Evolutionary conservation across 2,888 invertebrate species (phyloP).

Genomic region (Eristalis tenax): DNA sequence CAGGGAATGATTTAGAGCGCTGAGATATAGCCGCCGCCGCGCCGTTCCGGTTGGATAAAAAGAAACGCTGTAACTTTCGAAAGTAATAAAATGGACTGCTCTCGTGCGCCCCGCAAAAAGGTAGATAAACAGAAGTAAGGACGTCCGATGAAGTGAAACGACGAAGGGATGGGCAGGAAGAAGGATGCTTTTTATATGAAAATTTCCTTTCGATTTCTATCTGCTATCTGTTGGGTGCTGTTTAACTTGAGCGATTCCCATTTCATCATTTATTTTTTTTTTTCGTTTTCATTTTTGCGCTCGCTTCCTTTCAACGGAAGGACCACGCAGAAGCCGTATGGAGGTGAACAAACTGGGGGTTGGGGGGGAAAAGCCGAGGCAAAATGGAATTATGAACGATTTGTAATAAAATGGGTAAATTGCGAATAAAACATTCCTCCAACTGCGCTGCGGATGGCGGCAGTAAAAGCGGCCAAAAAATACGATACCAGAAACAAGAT

Average conservation of each 20-base stretch:
- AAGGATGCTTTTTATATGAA: constrained; percentile 41
- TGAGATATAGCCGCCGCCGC: constrained; percentile 38
- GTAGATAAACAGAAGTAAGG: constrained; percentile 9
- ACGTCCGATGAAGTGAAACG: constrained; percentile 1
- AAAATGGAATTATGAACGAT: constrained; percentile 63
- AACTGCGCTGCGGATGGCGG: constrained; percentile 22
- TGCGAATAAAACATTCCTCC: constrained; percentile 61
- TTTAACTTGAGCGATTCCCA: constrained; percentile 40
- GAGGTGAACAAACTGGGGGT: background rate
- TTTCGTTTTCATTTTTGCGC: background rate
- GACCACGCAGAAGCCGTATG: background rate
- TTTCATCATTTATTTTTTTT: constrained; percentile 10
- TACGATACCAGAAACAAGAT: constrained; percentile 28
- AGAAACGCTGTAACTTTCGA: constrained; percentile 36
- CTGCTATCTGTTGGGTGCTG: constrained; percentile 45
- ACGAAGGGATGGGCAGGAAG: background rate
- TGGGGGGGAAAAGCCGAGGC: constrained; percentile 7
- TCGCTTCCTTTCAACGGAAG: constrained; percentile 2
- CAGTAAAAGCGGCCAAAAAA: constrained; percentile 38
- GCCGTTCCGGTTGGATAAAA: constrained; percentile 29
- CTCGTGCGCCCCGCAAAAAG: constrained; percentile 36
- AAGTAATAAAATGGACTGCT: constrained; percentile 56
- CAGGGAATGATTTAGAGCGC: constrained; percentile 55
- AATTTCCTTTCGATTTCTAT: constrained; percentile 52
- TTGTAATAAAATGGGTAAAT: constrained; percentile 66